Base-by-base conservation (phyloP, 1,140 invertebrate species). In the Paraescarpia echinospica region DNA sequence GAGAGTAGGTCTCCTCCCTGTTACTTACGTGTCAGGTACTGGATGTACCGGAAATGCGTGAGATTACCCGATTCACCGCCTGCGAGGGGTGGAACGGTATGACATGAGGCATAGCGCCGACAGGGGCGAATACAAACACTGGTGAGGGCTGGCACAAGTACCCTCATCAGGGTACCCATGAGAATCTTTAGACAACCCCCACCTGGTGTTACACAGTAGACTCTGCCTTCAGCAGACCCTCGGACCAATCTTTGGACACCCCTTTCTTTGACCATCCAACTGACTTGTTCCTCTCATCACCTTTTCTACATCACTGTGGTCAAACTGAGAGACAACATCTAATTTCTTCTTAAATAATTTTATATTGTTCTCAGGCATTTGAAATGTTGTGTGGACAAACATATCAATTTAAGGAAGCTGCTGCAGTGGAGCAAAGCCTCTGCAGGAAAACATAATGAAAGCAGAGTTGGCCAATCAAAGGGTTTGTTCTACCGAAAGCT, bases 21-120 rank as follows among this genome's bases (percentile, higher is more conserved):
- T 12, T 91, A 92, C 92, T 92, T 92, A 92, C 92, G 92, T 88
- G 92, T 92, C 8, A 92, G 88, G 88, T 92, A 92, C 92, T 92
- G 92, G 92, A 92, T 92, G 88, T 92, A 92, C 48, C 92, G 92
- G 92, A 88, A 92, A 9, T 92, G 92, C 35, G 91, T 35, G 34
- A 18, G 48, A 91, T 91, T 91, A 48, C 91, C 91, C 34, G 34
- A 35, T 33, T 59, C 48, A 41, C 34, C 91, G 48, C 35, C 91
- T 77, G 59, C 22, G 59, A 77, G 59, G 59, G 59, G 59, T 77
- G 59, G 18, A 77, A 77, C 22, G 59, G 27, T 77, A 77, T 77
- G 59, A 77, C 59, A 77, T 77, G 22, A 77, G 59, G 59, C 59
- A 77, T 27, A 31, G 27, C 2, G 59, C 59, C 27, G 27, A 51